A percentile compares a stretch with the other conserved stretches of the same genome.
phyloP scores from a whole-genome alignment of 1,140 invertebrate genomes.

The Drosophila bocki region DNA sequence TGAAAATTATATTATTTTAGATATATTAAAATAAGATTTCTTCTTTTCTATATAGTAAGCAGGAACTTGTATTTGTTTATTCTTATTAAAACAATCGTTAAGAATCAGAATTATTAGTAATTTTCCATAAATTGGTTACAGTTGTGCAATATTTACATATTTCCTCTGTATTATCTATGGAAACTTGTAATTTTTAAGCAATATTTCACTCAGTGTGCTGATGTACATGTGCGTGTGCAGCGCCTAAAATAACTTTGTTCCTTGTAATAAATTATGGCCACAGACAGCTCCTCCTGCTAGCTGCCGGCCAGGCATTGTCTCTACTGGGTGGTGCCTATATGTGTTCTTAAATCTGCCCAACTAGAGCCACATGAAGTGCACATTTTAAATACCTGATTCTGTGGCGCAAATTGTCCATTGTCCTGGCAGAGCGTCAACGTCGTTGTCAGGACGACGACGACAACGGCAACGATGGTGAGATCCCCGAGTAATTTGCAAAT shows the following conservation, averaged over 20 bases:
- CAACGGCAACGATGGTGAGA: constrained; percentile 8
- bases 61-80: neutral
- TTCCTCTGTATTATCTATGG: neutral
- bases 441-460: constrained; percentile 25
- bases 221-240: constrained; percentile 38
- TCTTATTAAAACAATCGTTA: neutral
- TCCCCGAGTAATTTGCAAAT: constrained; percentile 77
- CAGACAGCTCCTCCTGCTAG: constrained; percentile 53
- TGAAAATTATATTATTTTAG: neutral
- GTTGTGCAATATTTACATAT: neutral
- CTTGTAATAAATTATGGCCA: constrained; percentile 73
- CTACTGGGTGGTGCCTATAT: constrained; percentile 6
- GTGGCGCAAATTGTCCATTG: constrained; percentile 63
- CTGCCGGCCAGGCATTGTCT: constrained; percentile 28
- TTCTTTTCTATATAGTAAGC: too few species aligned
- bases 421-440: constrained; percentile 51
- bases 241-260: constrained; percentile 73
- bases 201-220: constrained; percentile 12
- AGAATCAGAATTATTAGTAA: neutral
- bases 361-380: constrained; percentile 48
- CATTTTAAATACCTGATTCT: constrained; percentile 77
- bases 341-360: constrained; percentile 43
- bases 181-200: neutral
- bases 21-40: neutral
- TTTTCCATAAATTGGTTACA: neutral